A percentile compares a stretch with the other conserved stretches of the same genome.
These are phyloP conservation scores for Ectobius pallidus DNA, from an alignment of 2,888 invertebrate species.

Conservation along the genomic window DNA sequence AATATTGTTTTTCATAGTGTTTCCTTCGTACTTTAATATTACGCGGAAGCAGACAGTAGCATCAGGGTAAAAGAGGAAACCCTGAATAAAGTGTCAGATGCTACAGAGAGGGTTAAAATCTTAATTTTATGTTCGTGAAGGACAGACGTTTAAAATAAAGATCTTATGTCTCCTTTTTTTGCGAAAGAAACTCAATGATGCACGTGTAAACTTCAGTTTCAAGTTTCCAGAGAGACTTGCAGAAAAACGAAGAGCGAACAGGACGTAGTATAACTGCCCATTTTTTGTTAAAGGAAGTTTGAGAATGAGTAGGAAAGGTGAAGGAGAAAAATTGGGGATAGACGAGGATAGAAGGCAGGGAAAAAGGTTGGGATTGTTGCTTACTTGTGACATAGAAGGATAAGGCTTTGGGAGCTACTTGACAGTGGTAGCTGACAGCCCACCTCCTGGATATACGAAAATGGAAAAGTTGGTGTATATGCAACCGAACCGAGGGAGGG, in stretches of 20 bases:
- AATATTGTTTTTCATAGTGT: no score
- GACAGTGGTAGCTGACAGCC: slow-evolving; percentile 17
- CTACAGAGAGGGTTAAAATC: no score
- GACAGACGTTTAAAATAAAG: no score
- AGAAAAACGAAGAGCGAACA: not conserved
- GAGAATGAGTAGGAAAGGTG: not conserved
- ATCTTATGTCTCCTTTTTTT: not conserved
- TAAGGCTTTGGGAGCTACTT: slow-evolving; percentile 3
- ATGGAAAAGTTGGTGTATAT: slow-evolving; percentile 30
- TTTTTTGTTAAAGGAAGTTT: no score
- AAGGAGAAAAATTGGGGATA: slow-evolving; percentile 8
- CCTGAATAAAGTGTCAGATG: no score
- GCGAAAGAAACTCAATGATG: not conserved
- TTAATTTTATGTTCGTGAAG: no score
- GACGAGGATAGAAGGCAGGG: no score
- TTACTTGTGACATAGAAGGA: not conserved
- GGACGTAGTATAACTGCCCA: not conserved
- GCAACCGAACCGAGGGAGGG: not conserved
- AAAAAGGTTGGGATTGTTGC: slow-evolving; percentile 7
- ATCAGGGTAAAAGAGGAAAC: no score
- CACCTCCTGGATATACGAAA: slow-evolving; percentile 32
- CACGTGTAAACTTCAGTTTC: not conserved
- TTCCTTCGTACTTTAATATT: no score
- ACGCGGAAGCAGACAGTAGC: no score
- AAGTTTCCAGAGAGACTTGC: not conserved